Percentiles rank a stretch among this genome's conserved stretches.
Conservation (phyloP, 2,113 vertebrate genomes). For the Elachura formosa region DNA sequence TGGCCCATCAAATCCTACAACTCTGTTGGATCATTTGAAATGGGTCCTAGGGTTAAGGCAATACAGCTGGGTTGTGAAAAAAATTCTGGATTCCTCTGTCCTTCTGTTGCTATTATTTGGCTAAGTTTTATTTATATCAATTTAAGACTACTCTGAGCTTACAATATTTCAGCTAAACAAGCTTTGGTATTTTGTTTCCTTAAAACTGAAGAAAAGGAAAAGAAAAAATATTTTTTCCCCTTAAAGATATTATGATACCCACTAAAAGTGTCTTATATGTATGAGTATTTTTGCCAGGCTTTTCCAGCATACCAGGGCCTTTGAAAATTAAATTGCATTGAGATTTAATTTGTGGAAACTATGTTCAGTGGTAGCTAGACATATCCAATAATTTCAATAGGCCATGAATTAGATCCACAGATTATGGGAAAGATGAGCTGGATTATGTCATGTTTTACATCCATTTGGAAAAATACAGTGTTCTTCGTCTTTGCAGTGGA, state of each 20-base stretch:
- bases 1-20: neutral
- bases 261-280: neutral
- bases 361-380: neutral
- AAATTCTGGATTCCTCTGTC: neutral
- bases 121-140: neutral
- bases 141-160: neutral
- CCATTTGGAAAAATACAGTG: neutral
- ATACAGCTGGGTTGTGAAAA: neutral
- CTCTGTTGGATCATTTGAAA: neutral
- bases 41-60: neutral
- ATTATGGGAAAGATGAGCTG: neutral
- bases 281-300: neutral
- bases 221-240: neutral
- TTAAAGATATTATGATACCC: neutral
- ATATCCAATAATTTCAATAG: neutral
- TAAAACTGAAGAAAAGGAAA: neutral
- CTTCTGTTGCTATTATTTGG: neutral
- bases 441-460: neutral
- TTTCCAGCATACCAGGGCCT: neutral
- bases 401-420: neutral
- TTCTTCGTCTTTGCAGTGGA: slow-evolving; percentile 80
- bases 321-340: neutral
- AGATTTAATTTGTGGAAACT: neutral
- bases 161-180: neutral
- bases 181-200: neutral